Evolutionary conservation across 1,140 invertebrate species (phyloP).

Genomic region (Neuroterus valhalla): DNA sequence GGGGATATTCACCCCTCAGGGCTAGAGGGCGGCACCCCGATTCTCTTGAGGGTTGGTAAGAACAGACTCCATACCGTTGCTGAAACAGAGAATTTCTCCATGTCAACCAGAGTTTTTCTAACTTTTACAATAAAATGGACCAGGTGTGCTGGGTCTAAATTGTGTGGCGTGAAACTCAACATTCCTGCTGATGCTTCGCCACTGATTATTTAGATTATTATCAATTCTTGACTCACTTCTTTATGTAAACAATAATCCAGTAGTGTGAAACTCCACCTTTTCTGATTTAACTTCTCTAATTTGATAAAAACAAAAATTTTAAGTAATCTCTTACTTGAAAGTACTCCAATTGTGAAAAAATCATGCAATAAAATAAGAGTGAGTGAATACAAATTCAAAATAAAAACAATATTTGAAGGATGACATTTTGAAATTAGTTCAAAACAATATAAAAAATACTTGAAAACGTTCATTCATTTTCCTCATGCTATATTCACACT

Average conservation of each 20-base stretch:
- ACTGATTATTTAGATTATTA: neutral
- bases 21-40: constrained; percentile 28
- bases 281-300: neutral
- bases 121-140: constrained; percentile 22
- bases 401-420: no score
- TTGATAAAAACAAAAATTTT: no score
- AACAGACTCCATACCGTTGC: neutral
- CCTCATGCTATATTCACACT: no score
- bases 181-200: neutral
- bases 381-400: no score
- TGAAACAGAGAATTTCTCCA: constrained; percentile 37
- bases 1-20: constrained; percentile 29
- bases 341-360: no score
- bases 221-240: neutral
- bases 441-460: no score
- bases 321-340: no score
- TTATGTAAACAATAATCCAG: neutral
- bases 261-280: no score
- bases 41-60: constrained; percentile 28
- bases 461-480: no score
- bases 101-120: constrained; percentile 11
- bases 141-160: constrained; percentile 11
- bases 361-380: no score
- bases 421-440: no score
- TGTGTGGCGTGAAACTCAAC: neutral